Conservation (phyloP, 1,140 invertebrate genomes). For the Pachypsylla venusta region DNA sequence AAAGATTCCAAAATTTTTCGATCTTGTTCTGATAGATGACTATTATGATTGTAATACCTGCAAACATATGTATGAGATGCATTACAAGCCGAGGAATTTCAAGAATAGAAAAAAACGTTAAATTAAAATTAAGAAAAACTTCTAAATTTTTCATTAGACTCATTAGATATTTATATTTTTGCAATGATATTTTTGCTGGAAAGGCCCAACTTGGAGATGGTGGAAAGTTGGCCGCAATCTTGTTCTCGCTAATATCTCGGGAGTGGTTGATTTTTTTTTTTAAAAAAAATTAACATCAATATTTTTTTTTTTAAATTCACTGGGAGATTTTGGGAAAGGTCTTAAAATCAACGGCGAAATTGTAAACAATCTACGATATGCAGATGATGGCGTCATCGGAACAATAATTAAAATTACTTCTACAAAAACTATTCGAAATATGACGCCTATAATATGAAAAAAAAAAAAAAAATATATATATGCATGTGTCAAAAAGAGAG, state of each 20-base stretch:
- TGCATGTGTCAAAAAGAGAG: too few species aligned
- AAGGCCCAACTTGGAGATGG: background rate
- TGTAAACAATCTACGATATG: too few species aligned
- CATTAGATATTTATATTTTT: background rate
- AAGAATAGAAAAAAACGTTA: background rate
- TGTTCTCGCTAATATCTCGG: background rate
- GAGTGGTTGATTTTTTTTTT: background rate
- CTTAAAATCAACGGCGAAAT: too few species aligned
- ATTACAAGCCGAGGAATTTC: too few species aligned
- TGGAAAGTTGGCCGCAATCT: background rate
- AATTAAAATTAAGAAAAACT: background rate
- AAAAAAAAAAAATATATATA: too few species aligned
- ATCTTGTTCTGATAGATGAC: background rate
- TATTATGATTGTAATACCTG: background rate
- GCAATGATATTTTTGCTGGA: background rate
- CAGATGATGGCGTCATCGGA: too few species aligned
- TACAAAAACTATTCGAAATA: too few species aligned
- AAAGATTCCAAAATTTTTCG: background rate
- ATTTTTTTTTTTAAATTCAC: too few species aligned
- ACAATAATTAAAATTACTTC: too few species aligned
- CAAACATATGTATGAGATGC: background rate
- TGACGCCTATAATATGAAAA: too few species aligned
- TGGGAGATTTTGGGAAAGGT: too few species aligned
- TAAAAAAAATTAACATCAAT: too few species aligned
- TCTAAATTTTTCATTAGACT: background rate